Evolutionary conservation across 1,140 invertebrate genomes (phyloP).

Genomic region (Aphelinus atriplicis): DNA sequence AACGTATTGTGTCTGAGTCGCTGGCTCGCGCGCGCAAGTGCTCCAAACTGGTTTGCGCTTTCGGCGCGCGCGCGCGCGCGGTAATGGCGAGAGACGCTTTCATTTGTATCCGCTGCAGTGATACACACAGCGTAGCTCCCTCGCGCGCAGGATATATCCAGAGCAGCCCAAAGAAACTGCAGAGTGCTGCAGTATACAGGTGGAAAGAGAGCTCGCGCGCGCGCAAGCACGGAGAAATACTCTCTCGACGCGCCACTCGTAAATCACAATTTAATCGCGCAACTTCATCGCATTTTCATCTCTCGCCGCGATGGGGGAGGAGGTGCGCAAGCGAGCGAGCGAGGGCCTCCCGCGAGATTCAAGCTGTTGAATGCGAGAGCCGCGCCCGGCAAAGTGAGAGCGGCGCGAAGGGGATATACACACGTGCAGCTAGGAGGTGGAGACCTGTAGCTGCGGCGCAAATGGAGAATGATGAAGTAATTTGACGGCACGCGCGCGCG

Average conservation of each 20-base stretch:
- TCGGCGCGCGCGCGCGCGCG: no score
- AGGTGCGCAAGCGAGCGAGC: no score
- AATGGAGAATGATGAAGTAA: constrained; percentile 14
- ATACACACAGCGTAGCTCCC: no score
- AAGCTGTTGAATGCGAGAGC: constrained; percentile 14
- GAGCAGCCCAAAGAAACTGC: no score
- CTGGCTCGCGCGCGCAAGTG: background rate
- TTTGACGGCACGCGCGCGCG: background rate
- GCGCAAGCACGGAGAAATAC: background rate
- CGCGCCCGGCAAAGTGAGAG: background rate
- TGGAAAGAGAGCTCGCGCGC: background rate
- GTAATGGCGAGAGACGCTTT: constrained; percentile 18
- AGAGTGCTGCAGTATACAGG: no score
- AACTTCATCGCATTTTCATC: constrained; percentile 29
- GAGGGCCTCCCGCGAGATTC: constrained; percentile 40
- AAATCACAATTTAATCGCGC: constrained; percentile 38
- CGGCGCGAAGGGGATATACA: background rate
- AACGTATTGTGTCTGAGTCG: background rate
- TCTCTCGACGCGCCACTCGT: constrained; percentile 16
- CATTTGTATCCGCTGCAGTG: background rate
- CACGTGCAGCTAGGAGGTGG: no score
- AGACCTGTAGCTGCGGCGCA: no score
- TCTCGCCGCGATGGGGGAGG: background rate
- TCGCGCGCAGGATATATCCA: no score
- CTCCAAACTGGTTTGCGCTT: constrained; percentile 3